Evolutionary conservation across 2,113 vertebrate genomes (phyloP).

Genomic region (Carassius carassius): DNA sequence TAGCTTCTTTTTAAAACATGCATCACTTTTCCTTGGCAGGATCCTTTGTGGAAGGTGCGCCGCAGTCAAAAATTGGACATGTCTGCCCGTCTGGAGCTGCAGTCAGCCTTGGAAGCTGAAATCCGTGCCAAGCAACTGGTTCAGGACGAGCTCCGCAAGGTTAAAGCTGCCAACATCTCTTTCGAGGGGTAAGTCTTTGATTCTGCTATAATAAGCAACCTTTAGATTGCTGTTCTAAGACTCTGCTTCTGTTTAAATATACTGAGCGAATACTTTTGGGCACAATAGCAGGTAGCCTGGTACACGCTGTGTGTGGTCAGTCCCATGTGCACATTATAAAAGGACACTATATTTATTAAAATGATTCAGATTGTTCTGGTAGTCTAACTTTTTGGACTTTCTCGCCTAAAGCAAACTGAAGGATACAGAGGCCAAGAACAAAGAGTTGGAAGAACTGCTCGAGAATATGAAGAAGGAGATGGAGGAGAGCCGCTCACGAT

Average conservation of each 20-base stretch:
- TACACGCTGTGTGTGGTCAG: background rate
- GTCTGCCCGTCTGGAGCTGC: slow-evolving; percentile 92
- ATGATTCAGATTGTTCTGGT: background rate
- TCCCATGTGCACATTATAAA: background rate
- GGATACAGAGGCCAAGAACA: slow-evolving; percentile 83
- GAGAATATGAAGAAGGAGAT: slow-evolving; percentile 89
- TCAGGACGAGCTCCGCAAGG: slow-evolving; percentile 89
- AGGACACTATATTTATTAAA: no score
- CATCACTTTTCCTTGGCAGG: slow-evolving; percentile 70
- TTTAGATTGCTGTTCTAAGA: background rate
- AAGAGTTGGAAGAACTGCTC: slow-evolving; percentile 85
- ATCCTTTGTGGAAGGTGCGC: slow-evolving; percentile 95
- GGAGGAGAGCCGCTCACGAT: slow-evolving; percentile 83
- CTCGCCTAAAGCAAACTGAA: slow-evolving; percentile 84
- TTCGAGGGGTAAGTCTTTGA: slow-evolving; percentile 85
- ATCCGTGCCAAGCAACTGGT: slow-evolving; percentile 93
- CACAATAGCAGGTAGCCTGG: no score
- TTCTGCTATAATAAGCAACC: background rate
- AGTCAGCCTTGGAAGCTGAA: slow-evolving; percentile 95
- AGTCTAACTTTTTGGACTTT: background rate
- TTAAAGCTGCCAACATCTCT: slow-evolving; percentile 85
- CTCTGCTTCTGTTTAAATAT: no score
- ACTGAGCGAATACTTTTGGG: no score
- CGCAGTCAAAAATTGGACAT: slow-evolving; percentile 98
- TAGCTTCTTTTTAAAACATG: background rate